Conservation (phyloP, 2,797 vertebrate species). For the Valencia hispanica region DNA sequence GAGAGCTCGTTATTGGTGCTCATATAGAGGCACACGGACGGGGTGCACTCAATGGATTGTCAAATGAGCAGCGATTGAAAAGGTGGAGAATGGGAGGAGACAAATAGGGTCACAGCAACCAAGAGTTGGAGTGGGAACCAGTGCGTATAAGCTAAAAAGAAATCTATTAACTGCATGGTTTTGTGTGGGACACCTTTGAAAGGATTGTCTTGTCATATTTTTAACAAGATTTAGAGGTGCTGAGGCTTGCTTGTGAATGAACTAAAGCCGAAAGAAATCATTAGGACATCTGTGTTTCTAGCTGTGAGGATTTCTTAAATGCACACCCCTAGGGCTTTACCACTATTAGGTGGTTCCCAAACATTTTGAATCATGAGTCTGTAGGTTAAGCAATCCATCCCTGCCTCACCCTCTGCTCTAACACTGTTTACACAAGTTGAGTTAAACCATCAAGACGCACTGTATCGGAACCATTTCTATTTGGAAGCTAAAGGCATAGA, state of each 20-base stretch:
- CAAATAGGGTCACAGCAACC: neutral
- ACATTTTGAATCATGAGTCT: neutral
- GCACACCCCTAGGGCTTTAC: neutral
- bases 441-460: neutral
- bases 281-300: neutral
- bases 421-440: neutral
- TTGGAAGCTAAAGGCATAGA: neutral
- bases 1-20: constrained; percentile 11
- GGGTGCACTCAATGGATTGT: constrained; percentile 3
- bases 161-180: neutral
- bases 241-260: neutral
- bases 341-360: neutral
- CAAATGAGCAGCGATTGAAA: neutral
- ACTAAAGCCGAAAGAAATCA: neutral
- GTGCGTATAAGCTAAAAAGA: neutral
- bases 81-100: constrained; percentile 5
- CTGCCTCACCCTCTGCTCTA: constrained; percentile 12
- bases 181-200: neutral
- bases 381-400: constrained; percentile 9
- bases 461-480: neutral
- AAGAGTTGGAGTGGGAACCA: neutral
- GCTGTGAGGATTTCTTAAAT: neutral
- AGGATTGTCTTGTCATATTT: neutral
- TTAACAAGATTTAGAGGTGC: neutral
- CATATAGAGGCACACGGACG: neutral